Base-by-base conservation (phyloP, 2,113 vertebrate genomes). In the Aspiorhynchus laticeps region DNA sequence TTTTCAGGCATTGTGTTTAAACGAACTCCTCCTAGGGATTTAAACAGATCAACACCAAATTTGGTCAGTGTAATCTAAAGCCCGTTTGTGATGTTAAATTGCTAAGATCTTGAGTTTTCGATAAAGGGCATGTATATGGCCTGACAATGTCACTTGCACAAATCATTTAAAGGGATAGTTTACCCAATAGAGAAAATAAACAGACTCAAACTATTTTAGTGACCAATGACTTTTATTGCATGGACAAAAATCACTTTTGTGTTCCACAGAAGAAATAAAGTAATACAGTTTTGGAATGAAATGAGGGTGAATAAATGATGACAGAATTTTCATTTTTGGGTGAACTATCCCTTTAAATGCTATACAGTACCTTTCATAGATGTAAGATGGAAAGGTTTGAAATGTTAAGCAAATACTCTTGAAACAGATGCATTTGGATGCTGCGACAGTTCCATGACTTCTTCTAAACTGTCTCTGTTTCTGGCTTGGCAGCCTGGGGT, bases 381-480 rank as follows among this genome's bases (percentile, higher is more conserved):
- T 21, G 9, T 69, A 26, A 48, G 24, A 48, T 26, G 38, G 9
- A 73, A 41, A 24, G 69, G 69, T 80, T 36, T 80, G 63, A 73
- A 48, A 65, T 56, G 61, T 9, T 73, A 46, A 61, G 48, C 21
- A 10, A 38, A 43, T 46, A 2, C 48, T 67, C 7, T 28, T 67
- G 5, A 71, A 77, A 7, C 43, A 41, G 69, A 28, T 82, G 59
- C 43, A 67, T 80, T 84, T 61, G 48, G n/a, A 80, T n/a, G 15
- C 74, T 67, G 46, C 61, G 75, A 28, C 48, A 76, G 83, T 41
- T 73, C 21, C 76, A 38, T 74, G 75, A 9, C 17, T 41, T 65
- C 63, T 84, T 31, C 75, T 65, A 86, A 86, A 80, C 51, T 53
- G 28, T 51, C 63, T 82, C 51, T 36, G 33, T 80, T 84, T 48